Conservation (phyloP, 2,888 invertebrate genomes). For the Limnephilus rhombicus region DNA sequence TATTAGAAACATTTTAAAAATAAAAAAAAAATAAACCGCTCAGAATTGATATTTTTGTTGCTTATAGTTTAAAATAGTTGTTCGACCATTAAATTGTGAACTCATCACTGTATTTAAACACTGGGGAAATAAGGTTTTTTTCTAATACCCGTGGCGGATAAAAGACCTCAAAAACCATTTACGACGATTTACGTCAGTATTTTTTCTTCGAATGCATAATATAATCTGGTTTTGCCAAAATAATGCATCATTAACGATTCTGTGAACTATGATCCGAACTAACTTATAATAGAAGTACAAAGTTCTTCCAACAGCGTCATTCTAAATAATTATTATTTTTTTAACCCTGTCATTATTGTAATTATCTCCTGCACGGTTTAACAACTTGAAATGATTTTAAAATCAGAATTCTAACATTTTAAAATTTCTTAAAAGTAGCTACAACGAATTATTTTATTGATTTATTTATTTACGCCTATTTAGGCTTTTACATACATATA, state of each 20-base stretch:
- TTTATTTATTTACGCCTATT: too few relatives aligned
- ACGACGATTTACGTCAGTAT: background rate
- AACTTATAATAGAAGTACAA: background rate
- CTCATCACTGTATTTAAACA: background rate
- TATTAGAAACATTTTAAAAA: background rate
- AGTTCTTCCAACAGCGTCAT: background rate
- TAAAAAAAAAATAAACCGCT: too few relatives aligned
- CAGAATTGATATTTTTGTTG: too few relatives aligned
- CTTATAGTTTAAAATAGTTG: too few relatives aligned
- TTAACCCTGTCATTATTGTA: too few relatives aligned
- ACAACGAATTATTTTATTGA: too few relatives aligned
- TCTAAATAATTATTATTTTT: background rate
- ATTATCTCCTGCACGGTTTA: too few relatives aligned
- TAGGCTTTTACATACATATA: too few relatives aligned
- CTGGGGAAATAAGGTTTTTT: background rate
- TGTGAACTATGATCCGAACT: background rate
- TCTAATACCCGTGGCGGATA: background rate
- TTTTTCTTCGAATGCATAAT: background rate
- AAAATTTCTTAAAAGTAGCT: too few relatives aligned
- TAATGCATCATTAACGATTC: background rate
- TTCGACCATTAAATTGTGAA: background rate
- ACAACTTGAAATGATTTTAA: too few relatives aligned
- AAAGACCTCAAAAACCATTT: background rate
- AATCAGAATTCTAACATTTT: too few relatives aligned
- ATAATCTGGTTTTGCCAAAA: background rate